These are phyloP conservation scores for Zeus faber DNA, from an alignment of 2,113 vertebrate species.

Conservation along the genomic window DNA sequence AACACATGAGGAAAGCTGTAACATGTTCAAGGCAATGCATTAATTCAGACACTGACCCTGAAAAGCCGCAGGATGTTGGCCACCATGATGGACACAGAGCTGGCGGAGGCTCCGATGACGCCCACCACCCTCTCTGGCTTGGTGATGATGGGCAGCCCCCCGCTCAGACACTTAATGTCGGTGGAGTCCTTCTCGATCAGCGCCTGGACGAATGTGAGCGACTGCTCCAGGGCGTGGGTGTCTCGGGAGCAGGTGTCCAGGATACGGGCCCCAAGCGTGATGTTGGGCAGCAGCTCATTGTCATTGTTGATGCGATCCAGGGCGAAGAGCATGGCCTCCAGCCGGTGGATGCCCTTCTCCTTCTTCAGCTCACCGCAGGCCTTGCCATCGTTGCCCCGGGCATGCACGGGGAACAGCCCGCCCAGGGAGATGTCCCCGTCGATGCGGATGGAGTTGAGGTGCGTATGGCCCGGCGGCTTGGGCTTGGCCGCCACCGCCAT, in stretches of 20 bases:
- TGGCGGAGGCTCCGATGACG: slow-evolving; percentile 91
- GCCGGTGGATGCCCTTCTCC: slow-evolving; percentile 92
- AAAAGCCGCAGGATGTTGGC: slow-evolving; percentile 96
- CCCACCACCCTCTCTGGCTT: slow-evolving; percentile 91
- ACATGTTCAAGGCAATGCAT: background rate
- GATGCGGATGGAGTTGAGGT: slow-evolving; percentile 95
- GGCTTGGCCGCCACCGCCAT: slow-evolving; percentile 79
- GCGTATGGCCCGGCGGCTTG: slow-evolving; percentile 84
- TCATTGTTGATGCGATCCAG: slow-evolving; percentile 96
- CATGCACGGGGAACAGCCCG: slow-evolving; percentile 91
- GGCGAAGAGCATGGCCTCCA: slow-evolving; percentile 96
- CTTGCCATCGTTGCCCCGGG: slow-evolving; percentile 85
- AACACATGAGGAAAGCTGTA: too few species aligned
- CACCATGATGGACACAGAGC: slow-evolving; percentile 98
- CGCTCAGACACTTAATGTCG: slow-evolving; percentile 89
- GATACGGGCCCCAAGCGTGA: slow-evolving; percentile 93
- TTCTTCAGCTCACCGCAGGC: slow-evolving; percentile 96
- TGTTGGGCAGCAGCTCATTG: slow-evolving; percentile 92
- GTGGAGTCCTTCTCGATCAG: slow-evolving; percentile 95
- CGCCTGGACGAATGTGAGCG: slow-evolving; percentile 94
- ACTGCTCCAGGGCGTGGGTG: slow-evolving; percentile 95
- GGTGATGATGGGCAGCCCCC: slow-evolving; percentile 93
- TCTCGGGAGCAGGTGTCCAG: slow-evolving; percentile 95
- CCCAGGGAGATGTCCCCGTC: slow-evolving; percentile 95
- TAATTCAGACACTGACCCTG: slow-evolving; percentile 79